A percentile compares a stretch with the other conserved stretches of the same genome.
Conservation (phyloP, 2,113 vertebrate genomes). For the Hippocampus mohnikei region DNA sequence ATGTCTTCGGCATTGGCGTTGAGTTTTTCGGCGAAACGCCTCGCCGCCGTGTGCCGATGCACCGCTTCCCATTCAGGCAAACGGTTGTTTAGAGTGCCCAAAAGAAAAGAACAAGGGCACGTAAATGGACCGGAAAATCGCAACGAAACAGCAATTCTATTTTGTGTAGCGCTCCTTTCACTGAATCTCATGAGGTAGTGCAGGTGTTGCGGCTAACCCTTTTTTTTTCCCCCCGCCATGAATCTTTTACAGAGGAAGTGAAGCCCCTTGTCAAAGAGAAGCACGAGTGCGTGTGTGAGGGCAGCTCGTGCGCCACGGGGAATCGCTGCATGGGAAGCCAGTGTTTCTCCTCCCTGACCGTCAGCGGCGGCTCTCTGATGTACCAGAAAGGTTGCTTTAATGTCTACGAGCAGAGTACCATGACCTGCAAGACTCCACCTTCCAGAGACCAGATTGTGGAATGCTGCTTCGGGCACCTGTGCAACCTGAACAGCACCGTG, state of each 20-base stretch:
- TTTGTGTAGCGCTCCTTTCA: neutral
- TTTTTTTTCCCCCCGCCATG: neutral
- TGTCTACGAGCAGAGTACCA: conserved; percentile 88
- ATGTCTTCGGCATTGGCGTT: too few species aligned
- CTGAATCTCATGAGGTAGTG: neutral
- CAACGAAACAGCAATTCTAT: neutral
- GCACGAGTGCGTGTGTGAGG: conserved; percentile 92
- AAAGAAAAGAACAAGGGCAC: too few species aligned
- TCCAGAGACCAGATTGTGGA: conserved; percentile 91
- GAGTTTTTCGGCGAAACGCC: too few species aligned
- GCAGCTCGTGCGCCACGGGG: conserved; percentile 82
- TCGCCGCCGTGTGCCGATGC: too few species aligned
- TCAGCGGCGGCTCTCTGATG: conserved; percentile 78
- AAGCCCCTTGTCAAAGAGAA: conserved; percentile 74
- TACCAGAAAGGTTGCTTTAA: conserved; percentile 97
- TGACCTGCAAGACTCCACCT: conserved; percentile 95
- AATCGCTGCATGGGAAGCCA: conserved; percentile 89
- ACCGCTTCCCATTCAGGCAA: too few species aligned
- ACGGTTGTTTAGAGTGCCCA: too few species aligned
- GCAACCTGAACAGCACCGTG: conserved; percentile 91
- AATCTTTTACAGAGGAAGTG: conserved; percentile 72
- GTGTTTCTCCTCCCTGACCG: conserved; percentile 88
- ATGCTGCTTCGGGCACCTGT: conserved; percentile 92
- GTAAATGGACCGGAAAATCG: too few species aligned
- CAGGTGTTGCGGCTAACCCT: neutral